phyloP scores from a whole-genome alignment of 2,113 vertebrate genomes.

The Gymnogyps californianus region DNA sequence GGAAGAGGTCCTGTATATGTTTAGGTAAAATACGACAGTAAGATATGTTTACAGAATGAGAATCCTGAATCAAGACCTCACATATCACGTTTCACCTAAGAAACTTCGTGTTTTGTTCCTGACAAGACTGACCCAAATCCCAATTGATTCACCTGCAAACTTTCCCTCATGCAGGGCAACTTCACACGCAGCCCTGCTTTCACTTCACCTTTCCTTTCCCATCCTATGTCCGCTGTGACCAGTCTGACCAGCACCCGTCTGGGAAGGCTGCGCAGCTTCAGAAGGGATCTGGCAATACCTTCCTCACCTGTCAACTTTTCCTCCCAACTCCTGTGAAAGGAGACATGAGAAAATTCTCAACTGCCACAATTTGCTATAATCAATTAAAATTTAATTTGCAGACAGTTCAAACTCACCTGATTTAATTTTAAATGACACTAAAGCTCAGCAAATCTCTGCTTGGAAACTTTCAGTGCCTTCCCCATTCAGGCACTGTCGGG shows the following conservation, averaged over 20 bases:
- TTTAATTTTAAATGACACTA: neutral
- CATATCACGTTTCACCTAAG: neutral
- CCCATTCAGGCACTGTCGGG: neutral
- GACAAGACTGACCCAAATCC: neutral
- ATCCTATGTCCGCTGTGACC: rapidly evolving
- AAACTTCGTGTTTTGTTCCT: neutral
- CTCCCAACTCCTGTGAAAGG: neutral
- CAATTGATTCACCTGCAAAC: neutral
- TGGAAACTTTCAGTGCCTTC: neutral
- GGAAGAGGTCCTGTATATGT: neutral
- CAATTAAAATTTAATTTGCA: conserved; percentile 50
- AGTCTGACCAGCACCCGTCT: neutral
- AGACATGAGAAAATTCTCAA: neutral
- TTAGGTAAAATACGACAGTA: neutral
- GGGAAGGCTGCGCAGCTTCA: neutral
- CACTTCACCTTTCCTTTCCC: neutral
- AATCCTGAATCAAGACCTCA: neutral
- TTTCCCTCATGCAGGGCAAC: neutral
- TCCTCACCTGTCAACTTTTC: neutral
- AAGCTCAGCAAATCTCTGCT: neutral
- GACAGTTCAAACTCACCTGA: neutral
- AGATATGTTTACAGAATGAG: neutral
- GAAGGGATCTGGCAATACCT: neutral
- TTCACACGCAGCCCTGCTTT: rapidly evolving
- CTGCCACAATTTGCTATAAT: neutral